Percentiles rank a stretch among this genome's conserved stretches.
Evolutionary conservation across 2,113 vertebrate genomes (phyloP).

Genomic region (Diphyllodes magnificus): DNA sequence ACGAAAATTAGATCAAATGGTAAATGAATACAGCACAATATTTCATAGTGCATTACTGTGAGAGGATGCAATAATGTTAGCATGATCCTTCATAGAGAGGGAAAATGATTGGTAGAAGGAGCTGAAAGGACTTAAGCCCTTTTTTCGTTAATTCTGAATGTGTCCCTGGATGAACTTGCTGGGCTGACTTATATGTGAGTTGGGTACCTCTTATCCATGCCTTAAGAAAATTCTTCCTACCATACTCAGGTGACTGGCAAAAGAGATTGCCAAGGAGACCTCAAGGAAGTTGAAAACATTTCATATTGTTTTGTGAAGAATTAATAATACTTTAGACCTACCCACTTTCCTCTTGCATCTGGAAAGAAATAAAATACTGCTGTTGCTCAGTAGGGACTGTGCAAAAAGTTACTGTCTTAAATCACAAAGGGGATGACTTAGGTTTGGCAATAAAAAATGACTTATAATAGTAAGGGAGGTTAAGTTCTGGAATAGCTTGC

Average conservation of each 20-base stretch:
- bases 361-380: background rate
- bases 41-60: background rate
- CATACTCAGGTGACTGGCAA: background rate
- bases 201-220: background rate
- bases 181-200: background rate
- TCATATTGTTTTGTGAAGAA: background rate
- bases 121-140: background rate
- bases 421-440: background rate
- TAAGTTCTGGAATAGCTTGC: background rate
- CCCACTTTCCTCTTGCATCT: background rate
- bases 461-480: background rate
- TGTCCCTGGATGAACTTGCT: background rate
- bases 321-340: background rate
- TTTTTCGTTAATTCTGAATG: background rate
- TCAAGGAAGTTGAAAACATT: background rate
- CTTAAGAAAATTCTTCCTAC: background rate
- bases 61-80: background rate
- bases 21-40: background rate
- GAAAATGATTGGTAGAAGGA: background rate
- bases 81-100: background rate
- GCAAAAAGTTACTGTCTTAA: background rate
- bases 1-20: background rate
- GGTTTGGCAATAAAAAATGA: background rate
- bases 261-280: background rate
- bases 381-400: background rate